Conservation (phyloP, 2,797 vertebrate genomes). For the Anguilla anguilla region DNA sequence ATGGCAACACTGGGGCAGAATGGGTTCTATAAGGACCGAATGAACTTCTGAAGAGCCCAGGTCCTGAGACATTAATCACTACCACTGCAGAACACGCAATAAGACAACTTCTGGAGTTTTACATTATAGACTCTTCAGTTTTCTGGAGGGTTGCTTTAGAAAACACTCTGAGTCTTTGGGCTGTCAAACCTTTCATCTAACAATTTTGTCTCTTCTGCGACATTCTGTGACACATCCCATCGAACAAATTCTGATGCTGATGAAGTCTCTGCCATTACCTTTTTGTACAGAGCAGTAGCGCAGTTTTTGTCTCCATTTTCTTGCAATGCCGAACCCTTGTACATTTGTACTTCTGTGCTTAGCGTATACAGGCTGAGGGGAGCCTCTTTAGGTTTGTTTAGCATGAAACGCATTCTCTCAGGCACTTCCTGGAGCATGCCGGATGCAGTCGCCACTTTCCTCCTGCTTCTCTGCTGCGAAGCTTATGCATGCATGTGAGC, state of each 20-base stretch:
- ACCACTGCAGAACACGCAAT: not conserved
- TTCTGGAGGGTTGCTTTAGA: not conserved
- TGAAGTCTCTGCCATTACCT: not conserved
- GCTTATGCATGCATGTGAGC: not conserved
- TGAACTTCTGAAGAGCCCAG: not conserved
- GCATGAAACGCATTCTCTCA: slow-evolving; percentile 9
- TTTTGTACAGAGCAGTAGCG: not conserved
- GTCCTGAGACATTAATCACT: not conserved
- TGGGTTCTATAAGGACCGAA: not conserved
- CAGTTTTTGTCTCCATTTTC: not conserved
- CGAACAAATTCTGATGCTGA: not conserved
- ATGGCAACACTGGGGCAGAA: not conserved
- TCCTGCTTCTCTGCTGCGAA: not conserved
- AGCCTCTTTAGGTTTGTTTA: not conserved
- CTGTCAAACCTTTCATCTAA: not conserved
- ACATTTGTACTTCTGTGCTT: not conserved
- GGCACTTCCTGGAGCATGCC: slow-evolving; percentile 12
- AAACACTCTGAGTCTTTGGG: not conserved
- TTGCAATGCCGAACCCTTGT: not conserved
- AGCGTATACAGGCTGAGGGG: not conserved
- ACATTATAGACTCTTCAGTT: not conserved
- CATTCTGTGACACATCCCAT: not conserved
- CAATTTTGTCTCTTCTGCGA: not conserved
- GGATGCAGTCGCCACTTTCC: not conserved
- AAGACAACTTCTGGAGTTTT: not conserved